Conservation (phyloP, 2,113 vertebrate species). For the Oreochromis tanganicae region DNA sequence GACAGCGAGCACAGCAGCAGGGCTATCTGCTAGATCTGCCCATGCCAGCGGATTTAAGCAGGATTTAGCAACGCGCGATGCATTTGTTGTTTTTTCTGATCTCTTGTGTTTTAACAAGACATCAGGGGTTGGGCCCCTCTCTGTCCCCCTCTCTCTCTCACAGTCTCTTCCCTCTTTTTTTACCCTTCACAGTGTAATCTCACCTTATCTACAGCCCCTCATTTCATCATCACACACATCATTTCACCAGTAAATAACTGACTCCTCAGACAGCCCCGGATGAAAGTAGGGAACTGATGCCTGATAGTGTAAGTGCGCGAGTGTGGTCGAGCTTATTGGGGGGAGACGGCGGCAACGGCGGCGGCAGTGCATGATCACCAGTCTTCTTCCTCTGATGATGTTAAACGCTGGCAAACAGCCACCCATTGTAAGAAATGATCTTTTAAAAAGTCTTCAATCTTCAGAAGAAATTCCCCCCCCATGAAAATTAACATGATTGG, state of each 20-base stretch:
- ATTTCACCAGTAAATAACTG: slow-evolving; percentile 68
- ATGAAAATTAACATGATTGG: slow-evolving; percentile 64
- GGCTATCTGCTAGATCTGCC: slow-evolving; percentile 72
- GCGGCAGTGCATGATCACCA: neutral
- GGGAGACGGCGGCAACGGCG: neutral
- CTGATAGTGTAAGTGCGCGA: slow-evolving; percentile 15
- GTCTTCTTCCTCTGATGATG: slow-evolving; percentile 18
- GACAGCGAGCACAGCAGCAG: slow-evolving; percentile 66
- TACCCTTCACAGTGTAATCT: slow-evolving; percentile 45
- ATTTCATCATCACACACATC: slow-evolving; percentile 69
- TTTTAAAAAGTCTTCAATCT: slow-evolving; percentile 44
- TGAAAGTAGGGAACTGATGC: neutral
- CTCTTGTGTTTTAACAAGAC: slow-evolving; percentile 70
- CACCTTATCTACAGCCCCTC: slow-evolving; percentile 65
- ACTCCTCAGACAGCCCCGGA: slow-evolving; percentile 35
- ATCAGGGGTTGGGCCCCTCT: slow-evolving; percentile 46
- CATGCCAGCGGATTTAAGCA: slow-evolving; percentile 71
- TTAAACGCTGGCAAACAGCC: slow-evolving; percentile 29
- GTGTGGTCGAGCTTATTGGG: neutral
- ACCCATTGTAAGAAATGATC: slow-evolving; percentile 22
- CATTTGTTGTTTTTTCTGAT: slow-evolving; percentile 73
- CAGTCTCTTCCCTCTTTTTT: neutral
- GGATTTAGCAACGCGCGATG: slow-evolving; percentile 64
- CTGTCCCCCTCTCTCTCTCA: neutral
- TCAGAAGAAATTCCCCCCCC: slow-evolving; percentile 29